These are phyloP conservation scores for Rugalucina vietnamica DNA, from an alignment of 2,888 invertebrate species.

Conservation along the genomic window DNA sequence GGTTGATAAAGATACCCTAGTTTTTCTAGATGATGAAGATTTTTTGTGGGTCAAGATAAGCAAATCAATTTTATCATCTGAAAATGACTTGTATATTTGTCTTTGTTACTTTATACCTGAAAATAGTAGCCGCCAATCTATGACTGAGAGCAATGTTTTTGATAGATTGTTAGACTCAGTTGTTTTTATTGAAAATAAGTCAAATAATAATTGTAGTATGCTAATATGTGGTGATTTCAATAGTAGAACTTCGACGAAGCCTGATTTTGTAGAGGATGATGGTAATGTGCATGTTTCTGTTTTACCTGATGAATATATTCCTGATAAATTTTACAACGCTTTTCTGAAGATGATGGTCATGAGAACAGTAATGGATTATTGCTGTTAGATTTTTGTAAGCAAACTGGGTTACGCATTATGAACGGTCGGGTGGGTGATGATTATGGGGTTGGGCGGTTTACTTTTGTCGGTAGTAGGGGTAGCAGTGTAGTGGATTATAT, in stretches of 20 bases:
- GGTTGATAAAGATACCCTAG: slow-evolving; percentile 14
- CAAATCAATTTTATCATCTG: neutral
- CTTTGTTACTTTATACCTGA: neutral
- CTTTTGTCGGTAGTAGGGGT: slow-evolving; percentile 8
- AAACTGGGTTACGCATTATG: slow-evolving; percentile 15
- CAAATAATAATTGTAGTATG: neutral
- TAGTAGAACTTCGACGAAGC: neutral
- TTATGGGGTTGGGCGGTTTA: neutral
- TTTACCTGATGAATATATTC: neutral
- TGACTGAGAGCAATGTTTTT: neutral
- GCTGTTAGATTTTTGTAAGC: neutral
- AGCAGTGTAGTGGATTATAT: slow-evolving; percentile 21
- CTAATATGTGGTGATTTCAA: neutral
- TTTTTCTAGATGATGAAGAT: neutral
- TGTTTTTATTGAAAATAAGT: neutral
- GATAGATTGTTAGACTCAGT: neutral
- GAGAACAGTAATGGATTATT: neutral
- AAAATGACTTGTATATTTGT: neutral
- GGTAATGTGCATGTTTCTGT: neutral
- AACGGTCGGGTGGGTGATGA: slow-evolving; percentile 11
- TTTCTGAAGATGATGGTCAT: slow-evolving; percentile 9
- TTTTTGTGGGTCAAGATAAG: neutral
- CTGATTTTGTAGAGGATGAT: neutral
- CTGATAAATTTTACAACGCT: slow-evolving; percentile 6
- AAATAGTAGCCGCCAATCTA: neutral